phyloP scores from a whole-genome alignment of 2,888 invertebrate species.

The Cryptus viduatorius region DNA sequence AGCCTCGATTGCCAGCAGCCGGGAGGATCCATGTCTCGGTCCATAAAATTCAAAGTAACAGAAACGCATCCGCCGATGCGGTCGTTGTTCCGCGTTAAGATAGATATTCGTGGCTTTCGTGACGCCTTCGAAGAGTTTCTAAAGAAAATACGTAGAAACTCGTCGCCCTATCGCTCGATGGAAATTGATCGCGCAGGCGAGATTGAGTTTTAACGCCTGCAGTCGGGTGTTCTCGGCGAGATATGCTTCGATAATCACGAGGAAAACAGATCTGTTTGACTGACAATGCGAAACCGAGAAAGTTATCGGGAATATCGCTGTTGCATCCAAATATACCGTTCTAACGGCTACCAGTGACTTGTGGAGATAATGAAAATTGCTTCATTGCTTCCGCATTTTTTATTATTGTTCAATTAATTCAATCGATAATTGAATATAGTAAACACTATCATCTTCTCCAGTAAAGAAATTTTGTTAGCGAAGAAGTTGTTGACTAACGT shows the following conservation, averaged over 20 bases:
- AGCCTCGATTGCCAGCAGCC: not conserved
- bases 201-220: slow-evolving; percentile 26
- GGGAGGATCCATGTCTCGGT: slow-evolving; percentile 16
- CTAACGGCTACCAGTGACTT: not conserved
- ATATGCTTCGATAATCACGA: slow-evolving; percentile 42
- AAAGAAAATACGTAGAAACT: slow-evolving; percentile 46
- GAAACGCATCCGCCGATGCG: not conserved
- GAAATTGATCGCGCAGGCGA: slow-evolving; percentile 38
- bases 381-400: not conserved
- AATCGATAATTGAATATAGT: too few species aligned
- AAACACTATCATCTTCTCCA: too few species aligned
- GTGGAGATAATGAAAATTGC: not conserved
- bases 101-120: slow-evolving; percentile 1
- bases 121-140: slow-evolving; percentile 41
- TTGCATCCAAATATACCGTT: not conserved
- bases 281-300: slow-evolving; percentile 30
- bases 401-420: too few species aligned
- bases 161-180: slow-evolving; percentile 42
- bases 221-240: slow-evolving; percentile 20
- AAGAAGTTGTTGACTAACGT: too few species aligned
- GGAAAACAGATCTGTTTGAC: slow-evolving; percentile 24
- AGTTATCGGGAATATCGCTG: slow-evolving; percentile 33
- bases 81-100: too few species aligned
- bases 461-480: too few species aligned
- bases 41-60: slow-evolving; percentile 12